Base-by-base conservation (phyloP, 2,888 invertebrate species). In the Machimus rusticus region DNA sequence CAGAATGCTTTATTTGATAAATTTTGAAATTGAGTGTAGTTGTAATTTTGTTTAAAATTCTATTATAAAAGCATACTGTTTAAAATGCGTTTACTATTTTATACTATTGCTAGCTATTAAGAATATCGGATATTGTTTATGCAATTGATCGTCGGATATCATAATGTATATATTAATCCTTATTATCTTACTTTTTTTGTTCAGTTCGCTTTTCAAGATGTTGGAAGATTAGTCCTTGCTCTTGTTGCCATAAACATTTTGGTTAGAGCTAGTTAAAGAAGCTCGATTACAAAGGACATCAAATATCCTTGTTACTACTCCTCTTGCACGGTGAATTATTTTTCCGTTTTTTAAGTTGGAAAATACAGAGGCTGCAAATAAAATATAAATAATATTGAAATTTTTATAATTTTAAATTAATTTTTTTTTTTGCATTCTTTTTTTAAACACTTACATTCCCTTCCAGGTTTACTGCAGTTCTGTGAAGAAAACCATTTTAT, bases 311-410 rank as follows among this genome's bases (percentile, higher is more conserved):
- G 55, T 55, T 23, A 81, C 81, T 19, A 81, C 55, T 14, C 81
- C 81, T 28, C 81, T 51, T 31, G 81, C 81, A 16, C 81, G 51
- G 5, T 81, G 31, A n/a, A 81, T 55, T 81, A 81, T 81, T 55
- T 81, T 51, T 46, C 81, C 81, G 8, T 81, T 81, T 55, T 81
- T 81, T 34, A 81, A 14, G 55, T 51, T 81, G 16, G 31, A 34
- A 16, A 81, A 55, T 14, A 55, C 55, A 28, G 81, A 81, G 0
- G 16, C 81, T 81, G 55, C 34, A 81, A 81, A 55, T 39, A 39
- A 39, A 39, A 39, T 39, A 12, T 77, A 77, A 77, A 37, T 76
- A 34, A 34, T 6, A 6, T 34, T 34, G 34, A 34, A 6, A 34
- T 37, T 8, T 51, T 39, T 37, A 6, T 37, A 37, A 12, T 39